Base-by-base conservation (phyloP, 2,113 vertebrate species). In the Sphyrna mokarran region DNA sequence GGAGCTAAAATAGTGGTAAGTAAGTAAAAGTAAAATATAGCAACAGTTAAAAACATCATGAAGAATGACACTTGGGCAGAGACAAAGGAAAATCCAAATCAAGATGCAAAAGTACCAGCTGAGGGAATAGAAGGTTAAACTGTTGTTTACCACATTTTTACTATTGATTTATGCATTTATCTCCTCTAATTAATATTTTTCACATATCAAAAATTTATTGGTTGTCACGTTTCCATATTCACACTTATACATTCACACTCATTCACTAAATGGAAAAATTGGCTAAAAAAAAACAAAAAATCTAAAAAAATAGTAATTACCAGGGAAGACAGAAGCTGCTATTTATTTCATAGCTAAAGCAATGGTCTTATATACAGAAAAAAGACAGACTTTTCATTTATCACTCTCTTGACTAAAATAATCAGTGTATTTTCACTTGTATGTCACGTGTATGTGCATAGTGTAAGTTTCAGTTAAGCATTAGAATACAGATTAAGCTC, bases 401-500 rank as follows among this genome's bases (percentile, higher is more conserved):
- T 4, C 11, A 70, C 11, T 70, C 37, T 70, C 63, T 37, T 94
- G 40, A 20, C 9, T 70, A 43, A 94, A 48, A 70, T 48, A 48
- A 23, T 43, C 22, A 48, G 29, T 90, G 87, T 26, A 29, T 61
- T 29, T 95, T 72, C 11, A 95, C 40, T 2, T 72, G 20, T 40
- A 16, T 70, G 66, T 26, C n/a, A 9, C 13, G 0, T 94, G 33
- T 70, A 40, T 54, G 43, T 16, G 40, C 68, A 33, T 3, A 11
- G 14, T 48, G 68, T 16, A 72, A 8, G 23, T 72, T 29, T 70
- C 68, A 26, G 68, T 70, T 20, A 40, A 33, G 61, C 61, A 94
- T 26, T 14, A 90, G 91, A 70, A 69, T 94, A 70, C 37, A 69
- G 37, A 94, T 94, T 94, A 95, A 72, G 40, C 37, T 95, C 68